These are phyloP conservation scores for Lutraria lutraria DNA, from an alignment of 2,888 invertebrate genomes.

Conservation along the genomic window DNA sequence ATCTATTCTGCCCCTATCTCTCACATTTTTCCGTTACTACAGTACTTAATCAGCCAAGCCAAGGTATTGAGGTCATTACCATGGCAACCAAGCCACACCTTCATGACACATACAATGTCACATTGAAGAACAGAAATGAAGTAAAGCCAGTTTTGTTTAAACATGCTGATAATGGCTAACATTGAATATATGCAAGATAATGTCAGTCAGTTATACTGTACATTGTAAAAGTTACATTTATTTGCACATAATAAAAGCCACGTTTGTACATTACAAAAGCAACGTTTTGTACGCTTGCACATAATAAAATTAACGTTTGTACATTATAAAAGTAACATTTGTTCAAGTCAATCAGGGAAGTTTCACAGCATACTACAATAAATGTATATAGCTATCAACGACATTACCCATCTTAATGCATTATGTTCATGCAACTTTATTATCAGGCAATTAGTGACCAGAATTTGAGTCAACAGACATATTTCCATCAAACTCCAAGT, in stretches of 20 bases:
- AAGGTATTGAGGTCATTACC: slow-evolving; percentile 5
- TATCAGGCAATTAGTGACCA: neutral
- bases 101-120: neutral
- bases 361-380: neutral
- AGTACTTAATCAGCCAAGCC: slow-evolving; percentile 16
- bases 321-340: neutral
- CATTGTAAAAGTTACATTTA: neutral
- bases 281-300: too few relatives aligned
- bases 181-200: slow-evolving; percentile 12
- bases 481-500: neutral
- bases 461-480: neutral
- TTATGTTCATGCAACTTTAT: neutral
- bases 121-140: neutral
- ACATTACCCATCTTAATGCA: neutral
- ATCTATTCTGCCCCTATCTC: neutral
- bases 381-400: neutral
- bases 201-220: neutral
- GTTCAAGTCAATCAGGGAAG: neutral
- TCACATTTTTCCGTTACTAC: neutral
- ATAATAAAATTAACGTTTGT: too few relatives aligned
- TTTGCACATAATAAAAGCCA: too few relatives aligned
- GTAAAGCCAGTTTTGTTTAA: slow-evolving; percentile 23
- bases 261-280: too few relatives aligned
- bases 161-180: slow-evolving; percentile 23
- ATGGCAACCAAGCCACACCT: slow-evolving; percentile 21